A percentile compares a stretch with the other conserved stretches of the same genome.
Evolutionary conservation across 2,797 vertebrate species (phyloP).

Genomic region (Smutsia gigantea): DNA sequence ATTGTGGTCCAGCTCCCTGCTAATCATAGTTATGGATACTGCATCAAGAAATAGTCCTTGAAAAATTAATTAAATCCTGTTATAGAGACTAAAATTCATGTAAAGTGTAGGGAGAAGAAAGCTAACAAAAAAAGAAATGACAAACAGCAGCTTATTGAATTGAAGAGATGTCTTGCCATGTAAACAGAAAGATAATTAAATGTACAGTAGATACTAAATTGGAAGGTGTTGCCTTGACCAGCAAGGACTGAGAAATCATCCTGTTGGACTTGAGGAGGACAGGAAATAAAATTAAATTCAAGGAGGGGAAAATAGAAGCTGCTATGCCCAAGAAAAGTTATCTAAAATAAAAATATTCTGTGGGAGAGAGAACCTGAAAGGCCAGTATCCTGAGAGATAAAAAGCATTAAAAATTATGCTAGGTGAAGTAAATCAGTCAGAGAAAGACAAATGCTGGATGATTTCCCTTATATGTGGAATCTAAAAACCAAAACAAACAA

Average conservation of each 20-base stretch:
- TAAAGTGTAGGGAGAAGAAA: slow-evolving; percentile 42
- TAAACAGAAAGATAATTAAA: slow-evolving; percentile 76
- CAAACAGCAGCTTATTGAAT: slow-evolving; percentile 56
- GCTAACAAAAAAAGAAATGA: slow-evolving; percentile 56
- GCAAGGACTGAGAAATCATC: slow-evolving; percentile 62
- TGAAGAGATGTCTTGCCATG: slow-evolving; percentile 31
- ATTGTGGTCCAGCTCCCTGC: not conserved
- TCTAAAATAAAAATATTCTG: slow-evolving; percentile 70
- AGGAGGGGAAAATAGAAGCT: slow-evolving; percentile 39
- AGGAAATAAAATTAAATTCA: slow-evolving; percentile 72
- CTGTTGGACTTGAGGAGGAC: slow-evolving; percentile 54
- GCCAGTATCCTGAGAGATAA: not conserved
- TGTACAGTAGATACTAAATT: slow-evolving; percentile 67
- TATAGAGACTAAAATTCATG: slow-evolving; percentile 65
- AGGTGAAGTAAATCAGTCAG: too few species aligned
- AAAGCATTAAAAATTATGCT: slow-evolving; percentile 25
- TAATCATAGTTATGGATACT: slow-evolving; percentile 61
- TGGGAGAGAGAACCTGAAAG: slow-evolving; percentile 46
- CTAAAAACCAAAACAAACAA: too few species aligned
- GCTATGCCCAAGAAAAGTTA: slow-evolving; percentile 48
- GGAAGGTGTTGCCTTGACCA: slow-evolving; percentile 62
- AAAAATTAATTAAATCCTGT: slow-evolving; percentile 72
- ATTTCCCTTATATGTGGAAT: too few species aligned
- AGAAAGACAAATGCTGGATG: too few species aligned
- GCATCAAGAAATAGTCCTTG: slow-evolving; percentile 56